Evolutionary conservation across 2,113 vertebrate genomes (phyloP).

Genomic region (Rhineura floridana): DNA sequence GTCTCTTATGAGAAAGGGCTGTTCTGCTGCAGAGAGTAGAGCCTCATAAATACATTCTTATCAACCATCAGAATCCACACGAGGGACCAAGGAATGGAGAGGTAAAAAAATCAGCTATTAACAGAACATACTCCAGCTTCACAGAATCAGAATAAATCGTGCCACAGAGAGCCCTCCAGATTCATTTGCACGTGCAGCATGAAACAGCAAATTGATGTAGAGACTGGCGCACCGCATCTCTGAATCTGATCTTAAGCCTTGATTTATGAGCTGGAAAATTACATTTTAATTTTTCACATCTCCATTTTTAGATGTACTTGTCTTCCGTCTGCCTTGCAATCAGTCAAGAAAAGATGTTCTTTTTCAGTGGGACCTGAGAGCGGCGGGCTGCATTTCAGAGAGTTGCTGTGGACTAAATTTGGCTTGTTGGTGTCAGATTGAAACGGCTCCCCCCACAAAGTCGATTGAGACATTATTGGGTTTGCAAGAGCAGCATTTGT

Average conservation of each 20-base stretch:
- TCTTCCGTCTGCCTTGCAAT: not conserved
- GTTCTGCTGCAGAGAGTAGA: slow-evolving; percentile 4
- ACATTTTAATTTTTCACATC: slow-evolving; percentile 7
- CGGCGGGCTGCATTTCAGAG: not conserved
- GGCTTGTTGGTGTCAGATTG: not conserved
- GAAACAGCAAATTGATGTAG: slow-evolving; percentile 2
- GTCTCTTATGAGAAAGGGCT: slow-evolving; percentile 20
- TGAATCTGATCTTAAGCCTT: not conserved
- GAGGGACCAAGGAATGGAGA: slow-evolving; percentile 28
- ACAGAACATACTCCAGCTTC: not conserved
- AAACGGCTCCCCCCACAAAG: not conserved
- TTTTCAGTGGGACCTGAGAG: not conserved
- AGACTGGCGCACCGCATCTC: not conserved
- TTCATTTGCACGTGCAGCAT: not conserved
- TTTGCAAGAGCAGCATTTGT: not conserved
- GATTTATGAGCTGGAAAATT: slow-evolving; percentile 52
- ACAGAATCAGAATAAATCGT: not conserved
- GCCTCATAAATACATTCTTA: slow-evolving; percentile 48
- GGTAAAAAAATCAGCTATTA: slow-evolving; percentile 42
- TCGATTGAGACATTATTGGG: not conserved
- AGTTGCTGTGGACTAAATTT: fast-evolving
- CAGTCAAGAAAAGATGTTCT: slow-evolving; percentile 15
- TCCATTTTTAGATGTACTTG: slow-evolving; percentile 18
- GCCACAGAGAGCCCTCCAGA: not conserved
- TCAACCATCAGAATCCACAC: slow-evolving; percentile 31